Conservation (phyloP, 2,888 invertebrate species). For the Acanthacorydalis orientalis region DNA sequence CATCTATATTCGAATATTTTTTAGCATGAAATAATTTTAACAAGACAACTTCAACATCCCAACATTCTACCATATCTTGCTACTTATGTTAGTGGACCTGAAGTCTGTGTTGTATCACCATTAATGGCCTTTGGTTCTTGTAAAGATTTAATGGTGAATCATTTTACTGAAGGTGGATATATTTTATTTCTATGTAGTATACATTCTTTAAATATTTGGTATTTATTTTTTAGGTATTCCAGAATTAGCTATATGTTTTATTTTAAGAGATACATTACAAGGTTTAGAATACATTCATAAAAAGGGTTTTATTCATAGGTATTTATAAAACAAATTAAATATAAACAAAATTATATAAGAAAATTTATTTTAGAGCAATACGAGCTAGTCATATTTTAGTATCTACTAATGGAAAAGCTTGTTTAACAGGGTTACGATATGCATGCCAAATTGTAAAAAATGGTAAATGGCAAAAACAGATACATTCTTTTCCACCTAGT, state of each 20-base stretch:
- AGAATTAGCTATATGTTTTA: slow-evolving; percentile 63
- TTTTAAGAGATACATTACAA: slow-evolving; percentile 59
- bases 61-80: slow-evolving; percentile 61
- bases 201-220: background rate
- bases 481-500: slow-evolving; percentile 61
- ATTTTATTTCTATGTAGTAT: background rate
- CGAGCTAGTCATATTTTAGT: slow-evolving; percentile 72
- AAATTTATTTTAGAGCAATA: slow-evolving; percentile 44
- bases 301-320: slow-evolving; percentile 75
- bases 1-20: slow-evolving; percentile 17
- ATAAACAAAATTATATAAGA: slow-evolving; percentile 1
- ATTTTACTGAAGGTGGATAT: slow-evolving; percentile 39
- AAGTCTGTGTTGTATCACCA: slow-evolving; percentile 66
- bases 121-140: slow-evolving; percentile 76
- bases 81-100: slow-evolving; percentile 60
- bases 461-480: slow-evolving; percentile 47
- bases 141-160: slow-evolving; percentile 55
- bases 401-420: slow-evolving; percentile 51
- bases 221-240: slow-evolving; percentile 44
- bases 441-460: slow-evolving; percentile 55
- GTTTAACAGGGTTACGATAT: slow-evolving; percentile 63
- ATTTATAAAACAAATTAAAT: slow-evolving; percentile 3
- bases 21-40: slow-evolving; percentile 62
- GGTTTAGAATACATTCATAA: slow-evolving; percentile 75
- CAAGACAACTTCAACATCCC: slow-evolving; percentile 60